Base-by-base conservation (phyloP, 2,797 vertebrate genomes). In the Phataginus tetradactyla region DNA sequence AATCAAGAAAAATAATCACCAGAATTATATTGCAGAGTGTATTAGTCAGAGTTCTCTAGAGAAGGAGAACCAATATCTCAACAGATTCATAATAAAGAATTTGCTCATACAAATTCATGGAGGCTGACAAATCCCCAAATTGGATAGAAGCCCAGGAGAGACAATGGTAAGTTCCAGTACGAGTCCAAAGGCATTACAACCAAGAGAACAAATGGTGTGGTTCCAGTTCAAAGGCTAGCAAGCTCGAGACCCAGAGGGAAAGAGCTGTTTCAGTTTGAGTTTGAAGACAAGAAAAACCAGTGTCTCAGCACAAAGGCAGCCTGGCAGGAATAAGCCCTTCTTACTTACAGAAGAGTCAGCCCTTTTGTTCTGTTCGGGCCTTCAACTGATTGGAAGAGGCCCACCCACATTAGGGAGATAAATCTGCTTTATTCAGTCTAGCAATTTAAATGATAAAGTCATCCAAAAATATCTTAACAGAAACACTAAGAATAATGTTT, bases 131-230 rank as follows among this genome's bases (percentile, higher is more conserved):
- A n/a, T 79, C 3, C 7, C 45, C 45, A 45, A 45, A 45, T 45
- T 45, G 45, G 45, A 45, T 45, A 45, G 10, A 45, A 45, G 45
- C 45, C 1, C 9, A 55, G 8, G 4, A 55, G n/a, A 59, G 17
- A 3, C 9, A 8, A n/a, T 17, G 6, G 8, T 13, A 0, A n/a
- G 20, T 27, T 72, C 6, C 21, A 55, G 11, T 83, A 27, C 7
- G 1, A 64, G 6, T 74, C 15, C 61, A 8, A 8, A 74, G 59
- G 4, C 18, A 49, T 57, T 15, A 78, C 18, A 94, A 21, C 1
- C 15, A 49, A 4, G 7, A 9, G n/a, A 69, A 18, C 14, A 1
- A 12, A 42, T 49, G 17, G 14, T 23, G 2, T 55, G 17, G 0
- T 85, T 72, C 32, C 17, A 64, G 3, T n/a, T 10, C 64, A 11